Base-by-base conservation (phyloP, 2,797 vertebrate species). In the Falco biarmicus region DNA sequence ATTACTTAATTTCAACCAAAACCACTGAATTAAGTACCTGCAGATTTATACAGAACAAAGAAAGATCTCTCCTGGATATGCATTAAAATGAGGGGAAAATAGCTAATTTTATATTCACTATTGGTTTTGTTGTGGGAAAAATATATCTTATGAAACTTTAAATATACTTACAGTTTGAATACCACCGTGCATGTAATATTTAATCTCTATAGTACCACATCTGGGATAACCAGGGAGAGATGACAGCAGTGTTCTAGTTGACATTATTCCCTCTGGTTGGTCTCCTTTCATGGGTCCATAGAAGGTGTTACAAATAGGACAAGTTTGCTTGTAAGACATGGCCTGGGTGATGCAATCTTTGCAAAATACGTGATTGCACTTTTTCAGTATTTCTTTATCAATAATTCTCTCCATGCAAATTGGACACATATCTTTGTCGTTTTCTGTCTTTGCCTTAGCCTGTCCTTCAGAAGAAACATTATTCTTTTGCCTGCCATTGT, bases 281-380 rank as follows among this genome's bases (percentile, higher is more conserved):
- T 98, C 92, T 84, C 98, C 98, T 91, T 11, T 90, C 54, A 98
- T 3, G 34, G 76, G 1, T 41, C 98, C 98, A 6, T 97, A 98
- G 47, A 43, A 1, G 0, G 77, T 87, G 37, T 84, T 91, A 82
- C 98, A 98, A 61, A 98, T 0, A 53, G 98, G 98, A 90, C 98
- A 98, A 31, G 22, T 13, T 10, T 78, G 84, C 81, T 95, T 98
- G 2, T 93, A 75, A 16, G 6, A 2, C 97, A 98, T 87, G 87
- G 97, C 95, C 84, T 0, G 1, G 1, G 8, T 1, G 4, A 98
- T 97, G 94, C 98, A 98, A 24, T 1, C 15, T 39, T 31, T 19
- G 56, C 98, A 98, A 95, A 98, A 98, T 0, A 34, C 85, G 28
- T 98, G 98, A 60, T 98, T 98, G 86, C 98, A 98, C 73, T 97